Percentiles rank a stretch among this genome's conserved stretches.
Evolutionary conservation across 2,113 vertebrate genomes (phyloP).

Genomic region (Pluvialis apricaria): DNA sequence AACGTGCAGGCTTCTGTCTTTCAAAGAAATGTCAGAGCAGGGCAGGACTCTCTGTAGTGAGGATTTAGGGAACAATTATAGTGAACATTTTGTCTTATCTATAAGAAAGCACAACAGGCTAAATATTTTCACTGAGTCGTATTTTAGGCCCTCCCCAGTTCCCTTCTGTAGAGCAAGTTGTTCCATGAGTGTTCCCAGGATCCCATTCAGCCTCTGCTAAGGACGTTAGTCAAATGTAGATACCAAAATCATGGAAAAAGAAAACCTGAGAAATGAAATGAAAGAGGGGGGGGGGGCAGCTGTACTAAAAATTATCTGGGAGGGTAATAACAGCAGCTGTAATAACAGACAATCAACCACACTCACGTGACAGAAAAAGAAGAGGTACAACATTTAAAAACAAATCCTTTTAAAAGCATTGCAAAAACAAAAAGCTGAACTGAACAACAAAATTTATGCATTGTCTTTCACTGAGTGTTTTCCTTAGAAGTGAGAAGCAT

Average conservation of each 20-base stretch:
- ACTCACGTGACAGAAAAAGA: neutral
- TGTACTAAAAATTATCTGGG: neutral
- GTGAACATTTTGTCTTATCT: neutral
- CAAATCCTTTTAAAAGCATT: neutral
- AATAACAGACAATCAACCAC: neutral
- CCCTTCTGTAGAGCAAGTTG: neutral
- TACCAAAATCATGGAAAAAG: neutral
- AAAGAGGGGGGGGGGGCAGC: neutral
- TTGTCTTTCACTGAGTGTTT: neutral
- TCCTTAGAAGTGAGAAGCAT: neutral
- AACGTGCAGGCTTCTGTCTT: neutral
- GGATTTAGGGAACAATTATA: neutral
- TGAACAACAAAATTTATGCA: neutral
- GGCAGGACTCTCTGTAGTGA: neutral
- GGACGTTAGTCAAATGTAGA: neutral
- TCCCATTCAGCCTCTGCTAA: neutral
- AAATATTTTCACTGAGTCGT: neutral
- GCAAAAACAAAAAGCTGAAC: neutral
- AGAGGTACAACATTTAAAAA: neutral
- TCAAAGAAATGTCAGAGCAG: neutral
- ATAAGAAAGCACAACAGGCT: neutral
- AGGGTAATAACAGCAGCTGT: neutral
- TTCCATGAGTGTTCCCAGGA: neutral
- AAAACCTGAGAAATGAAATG: neutral
- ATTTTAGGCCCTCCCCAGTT: neutral